Percentiles rank a stretch among this genome's conserved stretches.
Evolutionary conservation across 2,113 vertebrate species (phyloP).

Genomic region (Heterotilapia buettikoferi): DNA sequence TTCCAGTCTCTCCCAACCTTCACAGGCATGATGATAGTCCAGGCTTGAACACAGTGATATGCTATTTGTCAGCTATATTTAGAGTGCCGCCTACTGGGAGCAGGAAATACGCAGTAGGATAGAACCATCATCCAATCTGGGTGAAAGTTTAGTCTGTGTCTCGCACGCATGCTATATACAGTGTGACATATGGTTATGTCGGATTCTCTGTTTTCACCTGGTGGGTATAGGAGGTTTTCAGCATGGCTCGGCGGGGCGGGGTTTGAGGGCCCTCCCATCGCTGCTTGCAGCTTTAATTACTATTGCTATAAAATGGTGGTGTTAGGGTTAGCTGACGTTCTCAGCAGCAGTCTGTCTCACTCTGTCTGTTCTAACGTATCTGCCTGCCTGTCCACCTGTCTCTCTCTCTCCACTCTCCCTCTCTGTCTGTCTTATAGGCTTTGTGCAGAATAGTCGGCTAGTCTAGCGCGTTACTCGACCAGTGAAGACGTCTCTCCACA

Average conservation of each 20-base stretch:
- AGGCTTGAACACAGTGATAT: not conserved
- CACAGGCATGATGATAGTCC: not conserved
- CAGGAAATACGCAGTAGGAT: not conserved
- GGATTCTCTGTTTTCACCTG: not conserved
- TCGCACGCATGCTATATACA: not conserved
- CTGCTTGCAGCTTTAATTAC: not conserved
- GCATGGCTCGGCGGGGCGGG: not conserved
- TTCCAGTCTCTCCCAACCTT: not conserved
- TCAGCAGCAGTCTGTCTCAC: not conserved
- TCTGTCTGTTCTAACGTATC: not conserved
- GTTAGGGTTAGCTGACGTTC: not conserved
- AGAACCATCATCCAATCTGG: not conserved
- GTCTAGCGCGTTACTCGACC: constrained; percentile 37
- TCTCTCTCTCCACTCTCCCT: not conserved
- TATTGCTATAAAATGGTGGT: not conserved
- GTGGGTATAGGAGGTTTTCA: not conserved
- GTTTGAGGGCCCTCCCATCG: not conserved
- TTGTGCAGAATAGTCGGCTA: constrained; percentile 57
- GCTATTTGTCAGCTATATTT: not conserved
- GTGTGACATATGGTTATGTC: not conserved
- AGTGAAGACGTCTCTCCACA: constrained; percentile 30
- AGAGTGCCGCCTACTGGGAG: not conserved
- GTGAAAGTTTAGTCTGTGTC: not conserved
- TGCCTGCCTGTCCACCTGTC: constrained; percentile 2
- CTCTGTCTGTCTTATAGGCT: constrained; percentile 46